Percentiles rank a stretch among this genome's conserved stretches.
These are phyloP conservation scores for Andinoacara biseriatus DNA, from an alignment of 2,113 vertebrate species.

Conservation along the genomic window DNA sequence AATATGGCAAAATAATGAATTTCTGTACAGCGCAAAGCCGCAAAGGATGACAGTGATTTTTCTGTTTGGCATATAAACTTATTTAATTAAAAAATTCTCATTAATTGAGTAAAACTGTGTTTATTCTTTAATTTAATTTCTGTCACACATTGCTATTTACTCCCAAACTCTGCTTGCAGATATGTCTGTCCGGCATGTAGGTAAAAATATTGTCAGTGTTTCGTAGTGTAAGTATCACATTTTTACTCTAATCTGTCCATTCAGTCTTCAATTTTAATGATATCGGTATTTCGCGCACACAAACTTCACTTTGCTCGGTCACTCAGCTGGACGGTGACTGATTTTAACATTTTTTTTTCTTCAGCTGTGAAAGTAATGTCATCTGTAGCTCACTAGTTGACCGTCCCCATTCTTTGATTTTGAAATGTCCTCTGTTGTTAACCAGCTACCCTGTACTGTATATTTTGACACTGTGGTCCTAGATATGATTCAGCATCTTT, in stretches of 20 bases:
- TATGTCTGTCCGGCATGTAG: background rate
- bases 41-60: fast-evolving
- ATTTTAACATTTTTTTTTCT: no score
- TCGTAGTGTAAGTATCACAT: fast-evolving
- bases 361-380: no score
- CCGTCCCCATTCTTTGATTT: no score
- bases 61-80: background rate
- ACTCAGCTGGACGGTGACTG: no score
- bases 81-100: background rate
- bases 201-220: fast-evolving
- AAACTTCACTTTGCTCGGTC: no score
- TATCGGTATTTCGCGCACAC: no score
- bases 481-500: background rate
- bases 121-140: background rate
- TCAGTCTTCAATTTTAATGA: background rate
- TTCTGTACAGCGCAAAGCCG: fast-evolving
- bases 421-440: no score
- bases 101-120: background rate
- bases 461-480: background rate
- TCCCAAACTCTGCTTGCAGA: background rate
- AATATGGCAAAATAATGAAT: background rate
- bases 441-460: no score
- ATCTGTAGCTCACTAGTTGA: no score
- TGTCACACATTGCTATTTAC: background rate
- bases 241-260: background rate